Percentiles rank a stretch among this genome's conserved stretches.
Conservation (phyloP, 2,888 invertebrate genomes). For the Melolontha melolontha region DNA sequence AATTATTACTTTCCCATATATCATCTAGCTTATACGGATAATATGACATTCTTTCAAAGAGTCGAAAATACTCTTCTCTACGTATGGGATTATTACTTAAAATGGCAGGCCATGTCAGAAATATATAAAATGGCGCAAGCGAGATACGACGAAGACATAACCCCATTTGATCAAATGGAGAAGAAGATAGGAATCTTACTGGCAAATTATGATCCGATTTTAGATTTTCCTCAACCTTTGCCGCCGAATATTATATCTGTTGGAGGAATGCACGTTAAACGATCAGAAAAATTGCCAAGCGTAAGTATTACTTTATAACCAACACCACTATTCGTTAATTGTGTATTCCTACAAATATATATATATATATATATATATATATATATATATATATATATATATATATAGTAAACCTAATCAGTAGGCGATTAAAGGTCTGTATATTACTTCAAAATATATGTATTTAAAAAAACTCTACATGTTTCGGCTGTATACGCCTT, state of each 20-base stretch:
- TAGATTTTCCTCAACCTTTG: conserved; percentile 56
- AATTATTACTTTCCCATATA: conserved; percentile 52
- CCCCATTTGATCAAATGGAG: conserved; percentile 51
- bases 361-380: too few species aligned
- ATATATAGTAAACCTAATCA: too few species aligned
- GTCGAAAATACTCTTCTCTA: conserved; percentile 46
- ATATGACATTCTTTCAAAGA: conserved; percentile 52
- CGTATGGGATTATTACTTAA: conserved; percentile 11
- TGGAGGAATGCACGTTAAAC: conserved; percentile 58
- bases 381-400: too few species aligned
- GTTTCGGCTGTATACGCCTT: too few species aligned
- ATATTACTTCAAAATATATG: too few species aligned
- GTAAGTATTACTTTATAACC: neutral
- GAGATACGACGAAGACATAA: conserved; percentile 52
- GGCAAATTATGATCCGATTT: conserved; percentile 55
- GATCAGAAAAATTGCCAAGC: conserved; percentile 45
- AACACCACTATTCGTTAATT: too few species aligned
- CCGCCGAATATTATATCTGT: conserved; percentile 61
- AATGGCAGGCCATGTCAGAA: conserved; percentile 37
- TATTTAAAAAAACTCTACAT: too few species aligned
- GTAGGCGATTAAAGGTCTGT: too few species aligned
- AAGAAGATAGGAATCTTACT: conserved; percentile 55
- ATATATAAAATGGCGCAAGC: conserved; percentile 47
- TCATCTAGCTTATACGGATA: conserved; percentile 44
- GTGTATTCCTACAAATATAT: too few species aligned